phyloP scores from a whole-genome alignment of 2,888 invertebrate species.

The Callyntrura sp. region DNA sequence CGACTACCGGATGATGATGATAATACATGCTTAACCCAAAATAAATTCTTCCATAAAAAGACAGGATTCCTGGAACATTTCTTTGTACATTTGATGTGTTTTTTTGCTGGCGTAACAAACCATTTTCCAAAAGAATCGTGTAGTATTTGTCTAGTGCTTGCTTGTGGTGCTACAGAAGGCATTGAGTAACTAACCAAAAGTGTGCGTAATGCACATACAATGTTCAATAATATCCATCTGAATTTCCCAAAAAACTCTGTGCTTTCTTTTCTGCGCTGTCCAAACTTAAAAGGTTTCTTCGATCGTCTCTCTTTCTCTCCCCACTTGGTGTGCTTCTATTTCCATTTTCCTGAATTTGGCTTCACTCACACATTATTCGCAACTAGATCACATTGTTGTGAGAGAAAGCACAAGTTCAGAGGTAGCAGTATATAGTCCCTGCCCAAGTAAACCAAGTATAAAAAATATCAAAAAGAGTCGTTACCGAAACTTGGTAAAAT shows the following conservation, averaged over 20 bases:
- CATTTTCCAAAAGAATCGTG: conserved; percentile 49
- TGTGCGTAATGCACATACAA: conserved; percentile 35
- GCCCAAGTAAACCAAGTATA: conserved; percentile 52
- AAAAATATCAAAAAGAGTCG: conserved; percentile 49
- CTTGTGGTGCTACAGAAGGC: not conserved
- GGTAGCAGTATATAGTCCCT: no score
- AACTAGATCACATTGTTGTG: conserved; percentile 46
- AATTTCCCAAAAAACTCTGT: conserved; percentile 51
- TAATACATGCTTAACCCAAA: conserved; percentile 52
- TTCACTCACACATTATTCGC: conserved; percentile 59
- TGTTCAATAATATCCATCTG: conserved; percentile 60
- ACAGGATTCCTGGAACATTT: conserved; percentile 44
- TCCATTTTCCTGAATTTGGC: conserved; percentile 36
- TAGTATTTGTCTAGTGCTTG: conserved; percentile 15
- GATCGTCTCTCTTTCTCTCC: conserved; percentile 36
- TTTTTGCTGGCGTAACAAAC: conserved; percentile 45
- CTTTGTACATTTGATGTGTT: conserved; percentile 41
- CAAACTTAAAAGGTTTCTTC: conserved; percentile 69
- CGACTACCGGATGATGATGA: conserved; percentile 14
- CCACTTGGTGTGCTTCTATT: no score
- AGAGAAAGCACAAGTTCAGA: no score
- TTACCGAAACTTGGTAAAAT: conserved; percentile 29
- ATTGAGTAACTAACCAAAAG: not conserved
- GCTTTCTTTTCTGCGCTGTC: conserved; percentile 38
- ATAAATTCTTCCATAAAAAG: conserved; percentile 39